Percentiles rank a stretch among this genome's conserved stretches.
These are phyloP conservation scores for Theretra japonica DNA, from an alignment of 2,888 invertebrate genomes.

Conservation along the genomic window DNA sequence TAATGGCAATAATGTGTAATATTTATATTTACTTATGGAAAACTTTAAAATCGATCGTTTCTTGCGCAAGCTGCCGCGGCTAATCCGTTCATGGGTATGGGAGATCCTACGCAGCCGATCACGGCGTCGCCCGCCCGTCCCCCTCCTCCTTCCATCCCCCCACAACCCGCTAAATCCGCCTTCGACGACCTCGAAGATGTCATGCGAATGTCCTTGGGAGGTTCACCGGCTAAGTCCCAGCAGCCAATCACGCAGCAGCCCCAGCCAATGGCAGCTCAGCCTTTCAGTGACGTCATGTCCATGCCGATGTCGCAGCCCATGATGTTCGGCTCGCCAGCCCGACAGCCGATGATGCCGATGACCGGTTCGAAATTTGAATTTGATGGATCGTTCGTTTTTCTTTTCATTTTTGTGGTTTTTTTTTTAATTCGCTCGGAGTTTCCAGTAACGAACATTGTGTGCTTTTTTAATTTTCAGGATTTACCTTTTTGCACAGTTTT, in stretches of 20 bases:
- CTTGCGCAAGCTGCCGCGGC: constrained; percentile 83
- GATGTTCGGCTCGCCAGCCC: constrained; percentile 78
- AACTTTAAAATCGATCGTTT: constrained; percentile 48
- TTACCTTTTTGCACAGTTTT: constrained; percentile 43
- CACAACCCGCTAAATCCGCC: constrained; percentile 83
- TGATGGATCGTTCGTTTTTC: constrained; percentile 61
- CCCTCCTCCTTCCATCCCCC: constrained; percentile 75
- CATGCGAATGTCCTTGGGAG: constrained; percentile 88
- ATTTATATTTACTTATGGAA: neutral
- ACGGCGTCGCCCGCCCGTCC: constrained; percentile 81
- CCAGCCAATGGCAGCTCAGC: constrained; percentile 69
- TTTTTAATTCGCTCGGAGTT: constrained; percentile 46
- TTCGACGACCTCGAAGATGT: constrained; percentile 89
- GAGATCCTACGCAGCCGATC: constrained; percentile 78
- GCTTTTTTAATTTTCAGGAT: constrained; percentile 25
- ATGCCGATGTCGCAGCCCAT: constrained; percentile 71
- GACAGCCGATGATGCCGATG: constrained; percentile 78
- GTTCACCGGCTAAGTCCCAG: constrained; percentile 80
- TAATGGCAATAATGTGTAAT: constrained; percentile 37
- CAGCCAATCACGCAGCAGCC: constrained; percentile 71
- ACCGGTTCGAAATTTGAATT: constrained; percentile 79
- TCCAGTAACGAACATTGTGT: constrained; percentile 35
- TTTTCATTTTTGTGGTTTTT: constrained; percentile 48
- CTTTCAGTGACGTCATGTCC: constrained; percentile 72
- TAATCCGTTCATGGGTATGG: constrained; percentile 88